Evolutionary conservation across 2,113 vertebrate species (phyloP), one percentile per base, ranked within the genome.

Genomic region (Leuciscus idus): DNA sequence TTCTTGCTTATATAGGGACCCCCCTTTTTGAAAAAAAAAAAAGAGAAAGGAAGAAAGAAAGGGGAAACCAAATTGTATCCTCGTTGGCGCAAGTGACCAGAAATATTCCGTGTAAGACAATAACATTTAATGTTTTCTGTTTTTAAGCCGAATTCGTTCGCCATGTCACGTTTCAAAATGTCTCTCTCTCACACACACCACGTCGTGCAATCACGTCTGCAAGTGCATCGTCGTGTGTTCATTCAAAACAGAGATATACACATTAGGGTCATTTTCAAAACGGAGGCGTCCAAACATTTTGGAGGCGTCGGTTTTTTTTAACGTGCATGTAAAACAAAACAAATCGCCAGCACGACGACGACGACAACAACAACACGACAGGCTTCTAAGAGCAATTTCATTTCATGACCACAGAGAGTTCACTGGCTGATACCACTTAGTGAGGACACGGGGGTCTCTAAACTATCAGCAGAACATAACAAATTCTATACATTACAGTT

Each of bases 1-100:
- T 92, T 89, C 92, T 92, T 91, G 95, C 96, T 97, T 95, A 95
- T 95, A 95, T 94, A 95, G 94, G 93, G 92, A 94, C 95, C 95
- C 95, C 95, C 94, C 92, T 93, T 94, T 95, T 92, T 91, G 83
- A 91, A 93, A 93, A 93, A 33, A 30, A 33, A 33, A 91, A 64
- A 85, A 84, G 88, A 90, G 93, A 85, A 90, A 85, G 93, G 90
- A 93, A 87, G 91, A 92, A 66, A 77, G 86, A 55, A 55, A 43
- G 66, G 68, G 85, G 36, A 48, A 95, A 94, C 89, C 91, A 96
- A 96, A 95, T 96, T 94, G 95, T 95, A 95, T 95, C 94, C 90
- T 91, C 92, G 87, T 90, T 91, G 92, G 86, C 83, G 77, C 90
- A 91, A 91, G 89, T 91, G 89, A 89, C 83, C 85, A 88, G 85